Percentiles rank a stretch among this genome's conserved stretches.
phyloP scores from a whole-genome alignment of 1,140 invertebrate genomes.

The Tachypleus tridentatus region DNA sequence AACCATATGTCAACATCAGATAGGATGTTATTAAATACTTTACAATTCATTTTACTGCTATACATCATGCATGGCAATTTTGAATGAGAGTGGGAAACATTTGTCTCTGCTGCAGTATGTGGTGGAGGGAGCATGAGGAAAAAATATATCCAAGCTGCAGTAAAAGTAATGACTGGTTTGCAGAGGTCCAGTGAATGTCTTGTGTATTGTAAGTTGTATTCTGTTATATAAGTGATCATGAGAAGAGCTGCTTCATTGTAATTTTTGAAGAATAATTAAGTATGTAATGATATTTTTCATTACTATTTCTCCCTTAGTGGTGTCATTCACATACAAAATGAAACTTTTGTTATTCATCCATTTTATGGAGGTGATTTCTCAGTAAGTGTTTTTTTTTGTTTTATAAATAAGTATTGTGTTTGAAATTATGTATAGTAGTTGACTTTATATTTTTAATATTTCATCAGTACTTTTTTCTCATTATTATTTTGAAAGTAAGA shows the following conservation, averaged over 20 bases:
- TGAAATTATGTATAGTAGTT: too few species aligned
- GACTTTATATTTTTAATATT: too few species aligned
- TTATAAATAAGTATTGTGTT: too few species aligned
- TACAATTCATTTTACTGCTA: too few species aligned
- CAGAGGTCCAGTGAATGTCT: background rate
- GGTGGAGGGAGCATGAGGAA: background rate
- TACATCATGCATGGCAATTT: too few species aligned
- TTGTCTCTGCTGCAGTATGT: too few species aligned
- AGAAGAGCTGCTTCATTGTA: background rate
- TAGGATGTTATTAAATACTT: too few species aligned
- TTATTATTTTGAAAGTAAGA: too few species aligned
- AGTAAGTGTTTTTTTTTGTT: slow-evolving; percentile 50
- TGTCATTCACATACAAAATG: slow-evolving; percentile 90
- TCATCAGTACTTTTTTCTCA: too few species aligned
- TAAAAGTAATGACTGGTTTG: background rate
- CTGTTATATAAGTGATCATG: slow-evolving; percentile 2
- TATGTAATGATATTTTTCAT: background rate
- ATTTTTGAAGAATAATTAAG: slow-evolving; percentile 3
- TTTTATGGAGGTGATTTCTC: slow-evolving; percentile 91
- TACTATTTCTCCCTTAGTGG: slow-evolving; percentile 46
- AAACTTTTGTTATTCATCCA: slow-evolving; percentile 89
- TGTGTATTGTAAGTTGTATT: background rate
- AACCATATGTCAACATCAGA: too few species aligned
- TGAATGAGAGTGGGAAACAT: too few species aligned
- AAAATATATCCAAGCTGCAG: background rate